phyloP scores from a whole-genome alignment of 2,797 vertebrate species.

The Rhinoraja longicauda region DNA sequence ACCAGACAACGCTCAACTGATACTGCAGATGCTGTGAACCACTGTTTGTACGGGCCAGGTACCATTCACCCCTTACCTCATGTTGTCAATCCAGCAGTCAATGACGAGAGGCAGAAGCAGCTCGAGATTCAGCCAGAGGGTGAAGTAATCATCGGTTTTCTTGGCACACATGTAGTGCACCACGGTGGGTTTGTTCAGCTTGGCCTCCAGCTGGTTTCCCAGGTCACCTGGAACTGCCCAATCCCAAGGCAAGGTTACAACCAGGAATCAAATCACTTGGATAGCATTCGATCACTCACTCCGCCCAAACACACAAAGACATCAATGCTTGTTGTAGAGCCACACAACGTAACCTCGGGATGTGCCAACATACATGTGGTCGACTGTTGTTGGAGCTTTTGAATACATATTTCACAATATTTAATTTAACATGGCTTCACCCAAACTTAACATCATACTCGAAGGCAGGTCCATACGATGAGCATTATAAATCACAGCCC shows the following conservation, averaged over 20 bases:
- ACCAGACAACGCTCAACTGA: not conserved
- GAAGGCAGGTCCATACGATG: not conserved
- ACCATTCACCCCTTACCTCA: constrained; percentile 65
- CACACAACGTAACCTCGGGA: not conserved
- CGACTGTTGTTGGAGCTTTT: not conserved
- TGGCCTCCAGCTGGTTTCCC: constrained; percentile 94
- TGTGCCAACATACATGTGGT: not conserved
- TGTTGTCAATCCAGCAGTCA: constrained; percentile 98
- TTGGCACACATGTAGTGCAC: constrained; percentile 94
- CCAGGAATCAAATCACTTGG: not conserved
- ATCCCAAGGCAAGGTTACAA: constrained; percentile 37
- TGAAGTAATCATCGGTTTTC: constrained; percentile 86
- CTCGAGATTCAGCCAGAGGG: constrained; percentile 92
- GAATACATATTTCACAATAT: not conserved
- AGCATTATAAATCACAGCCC: not conserved
- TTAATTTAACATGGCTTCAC: too few species aligned
- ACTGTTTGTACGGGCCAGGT: too few species aligned
- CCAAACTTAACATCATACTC: too few species aligned
- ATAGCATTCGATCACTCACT: not conserved
- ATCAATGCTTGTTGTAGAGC: not conserved
- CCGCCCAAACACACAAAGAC: not conserved
- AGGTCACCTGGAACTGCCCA: constrained; percentile 85
- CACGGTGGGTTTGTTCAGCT: constrained; percentile 86
- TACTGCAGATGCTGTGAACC: too few species aligned
- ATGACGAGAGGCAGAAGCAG: constrained; percentile 85